Percentiles rank a stretch among this genome's conserved stretches.
Evolutionary conservation across 64 coral and sea anemone genomes (phyloP).

Genomic region (Pachyseris speciosa): DNA sequence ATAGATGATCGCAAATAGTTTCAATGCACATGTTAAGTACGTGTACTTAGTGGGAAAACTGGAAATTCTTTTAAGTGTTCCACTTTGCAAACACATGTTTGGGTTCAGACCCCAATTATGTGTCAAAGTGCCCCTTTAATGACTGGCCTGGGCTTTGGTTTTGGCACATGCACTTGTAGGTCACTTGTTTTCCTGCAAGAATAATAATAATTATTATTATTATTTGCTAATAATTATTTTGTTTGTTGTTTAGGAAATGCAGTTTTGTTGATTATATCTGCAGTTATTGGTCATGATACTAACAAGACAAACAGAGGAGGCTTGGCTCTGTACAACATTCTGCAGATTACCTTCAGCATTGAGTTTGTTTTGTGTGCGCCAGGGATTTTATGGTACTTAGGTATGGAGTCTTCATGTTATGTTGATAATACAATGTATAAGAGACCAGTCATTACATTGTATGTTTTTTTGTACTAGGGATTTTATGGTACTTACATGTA

Average conservation of each 20-base stretch:
- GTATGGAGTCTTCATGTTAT: too few relatives aligned
- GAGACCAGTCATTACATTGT: background rate
- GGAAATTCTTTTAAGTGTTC: too few relatives aligned
- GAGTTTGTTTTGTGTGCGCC: conserved; percentile 84
- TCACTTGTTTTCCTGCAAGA: too few relatives aligned
- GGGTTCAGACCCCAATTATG: too few relatives aligned
- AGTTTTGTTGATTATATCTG: conserved; percentile 75
- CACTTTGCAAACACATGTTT: too few relatives aligned
- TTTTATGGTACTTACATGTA: too few relatives aligned
- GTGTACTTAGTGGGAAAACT: too few relatives aligned
- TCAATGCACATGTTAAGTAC: too few relatives aligned
- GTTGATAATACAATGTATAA: background rate
- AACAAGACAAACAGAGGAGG: conserved; percentile 7
- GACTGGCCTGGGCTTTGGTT: too few relatives aligned
- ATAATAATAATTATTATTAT: background rate
- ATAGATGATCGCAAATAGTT: too few relatives aligned
- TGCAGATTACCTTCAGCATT: conserved; percentile 80
- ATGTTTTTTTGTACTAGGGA: background rate
- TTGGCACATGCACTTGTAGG: background rate
- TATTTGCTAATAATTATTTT: background rate
- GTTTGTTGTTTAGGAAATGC: conserved; percentile 87
- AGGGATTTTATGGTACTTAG: conserved; percentile 79
- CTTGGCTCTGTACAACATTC: conserved; percentile 63
- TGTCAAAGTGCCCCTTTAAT: too few relatives aligned
- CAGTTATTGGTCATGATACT: conserved; percentile 62